phyloP scores from a whole-genome alignment of 1,140 invertebrate genomes.

The Eubasilissa regina region DNA sequence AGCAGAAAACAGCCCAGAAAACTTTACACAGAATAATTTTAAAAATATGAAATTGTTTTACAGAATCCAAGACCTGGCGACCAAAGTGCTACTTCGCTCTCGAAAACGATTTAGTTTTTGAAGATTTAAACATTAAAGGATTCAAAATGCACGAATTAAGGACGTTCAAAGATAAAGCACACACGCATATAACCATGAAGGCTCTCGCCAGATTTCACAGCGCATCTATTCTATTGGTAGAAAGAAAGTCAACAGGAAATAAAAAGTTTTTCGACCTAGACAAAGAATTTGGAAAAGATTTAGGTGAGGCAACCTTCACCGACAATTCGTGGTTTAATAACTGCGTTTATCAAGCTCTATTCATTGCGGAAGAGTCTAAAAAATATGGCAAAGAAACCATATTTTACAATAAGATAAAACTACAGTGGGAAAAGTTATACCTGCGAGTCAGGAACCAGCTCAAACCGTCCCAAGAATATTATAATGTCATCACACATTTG shows the following conservation, averaged over 20 bases:
- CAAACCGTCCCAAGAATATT: constrained; percentile 60
- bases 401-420: constrained; percentile 58
- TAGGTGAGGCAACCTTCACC: constrained; percentile 27
- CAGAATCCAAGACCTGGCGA: constrained; percentile 42
- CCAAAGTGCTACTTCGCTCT: constrained; percentile 35
- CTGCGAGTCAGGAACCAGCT: constrained; percentile 61
- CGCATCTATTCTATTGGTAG: constrained; percentile 48
- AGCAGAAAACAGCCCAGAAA: too few relatives aligned
- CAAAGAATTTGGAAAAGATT: constrained; percentile 41
- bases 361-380: constrained; percentile 40
- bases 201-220: constrained; percentile 49
- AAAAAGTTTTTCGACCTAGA: constrained; percentile 32
- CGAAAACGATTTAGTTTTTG: constrained; percentile 49
- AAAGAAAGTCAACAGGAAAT: constrained; percentile 34
- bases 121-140: constrained; percentile 48
- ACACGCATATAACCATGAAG: constrained; percentile 35
- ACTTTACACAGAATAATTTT: too few relatives aligned
- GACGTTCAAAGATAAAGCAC: constrained; percentile 37
- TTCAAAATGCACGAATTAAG: constrained; percentile 46
- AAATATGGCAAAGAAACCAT: constrained; percentile 27
- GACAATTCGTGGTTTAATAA: constrained; percentile 49
- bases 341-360: constrained; percentile 1
- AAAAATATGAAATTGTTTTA: neutral
- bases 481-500: constrained; percentile 75
- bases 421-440: constrained; percentile 64